Base-by-base conservation (phyloP, 2,888 invertebrate species). In the Melieria crassipennis region DNA sequence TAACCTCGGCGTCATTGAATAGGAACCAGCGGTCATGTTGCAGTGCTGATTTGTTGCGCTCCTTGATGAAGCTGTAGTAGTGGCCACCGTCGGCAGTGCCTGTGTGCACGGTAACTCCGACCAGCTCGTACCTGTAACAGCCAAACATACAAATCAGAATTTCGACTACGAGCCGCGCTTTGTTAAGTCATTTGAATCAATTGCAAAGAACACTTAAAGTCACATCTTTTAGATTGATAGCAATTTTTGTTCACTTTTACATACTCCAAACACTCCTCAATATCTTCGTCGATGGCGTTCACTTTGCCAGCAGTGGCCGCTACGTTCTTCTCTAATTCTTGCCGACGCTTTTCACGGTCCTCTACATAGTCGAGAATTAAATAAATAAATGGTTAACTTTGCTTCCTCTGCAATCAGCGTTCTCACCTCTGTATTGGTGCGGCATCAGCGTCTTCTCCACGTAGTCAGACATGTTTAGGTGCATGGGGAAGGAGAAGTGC, bases 51-150 rank as follows among this genome's bases (percentile, higher is more conserved):
- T 92, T 90, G 76, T 90, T 91, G 52, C 96, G 90, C 87, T 97
- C 97, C 77, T 96, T 91, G 75, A 98, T 98, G 86, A 98, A 98
- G 88, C 94, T 94, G 87, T 97, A 97, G 87, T 98, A 98, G 87
- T 98, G 98, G 0, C 98, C 98, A 68, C 97, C 97, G 86, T 98
- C 98, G 1, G 98, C 98, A 0, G 97, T 98, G n/a, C 98, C 98
- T 13, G 98, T 98, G 88, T 98, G 98, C 0, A 98, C 98, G 0
- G 98, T 98, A 10, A 98, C 97, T 10, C 98, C 98, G 75, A 95
- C 95, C 75, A 96, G 86, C 85, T 95, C 95, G 87, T 94, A 91
- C 69, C 91, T 91, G 75, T 4, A 76, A 67, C 30, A 70, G n/a
- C 50, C 11, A 13, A 46, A 13, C 50, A 52, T 50, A 62, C 13